Percentiles rank a stretch among this genome's conserved stretches.
Evolutionary conservation across 1,140 invertebrate species (phyloP).

Genomic region (Drosophila pachea): DNA sequence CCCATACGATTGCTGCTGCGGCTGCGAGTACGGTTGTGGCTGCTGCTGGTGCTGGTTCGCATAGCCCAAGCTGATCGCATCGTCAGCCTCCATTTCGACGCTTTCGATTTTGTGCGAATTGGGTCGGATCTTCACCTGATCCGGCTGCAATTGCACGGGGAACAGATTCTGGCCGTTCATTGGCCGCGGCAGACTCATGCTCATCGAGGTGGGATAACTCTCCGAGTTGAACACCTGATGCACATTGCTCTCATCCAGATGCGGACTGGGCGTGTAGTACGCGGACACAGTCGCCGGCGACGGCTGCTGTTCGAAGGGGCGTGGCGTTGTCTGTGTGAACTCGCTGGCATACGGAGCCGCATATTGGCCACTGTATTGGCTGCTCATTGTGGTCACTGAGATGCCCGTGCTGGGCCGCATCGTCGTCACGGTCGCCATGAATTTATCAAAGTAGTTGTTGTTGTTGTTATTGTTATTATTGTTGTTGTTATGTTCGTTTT

Average conservation of each 20-base stretch:
- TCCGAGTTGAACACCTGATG: slow-evolving; percentile 64
- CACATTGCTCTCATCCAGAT: slow-evolving; percentile 69
- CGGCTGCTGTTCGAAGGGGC: slow-evolving; percentile 61
- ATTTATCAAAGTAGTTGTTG: slow-evolving; percentile 34
- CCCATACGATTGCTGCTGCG: no score
- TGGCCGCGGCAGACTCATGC: slow-evolving; percentile 50
- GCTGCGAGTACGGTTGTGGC: slow-evolving; percentile 36
- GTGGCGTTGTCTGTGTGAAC: slow-evolving; percentile 53
- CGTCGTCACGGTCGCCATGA: slow-evolving; percentile 53
- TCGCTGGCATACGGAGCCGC: slow-evolving; percentile 49
- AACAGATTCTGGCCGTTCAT: slow-evolving; percentile 47
- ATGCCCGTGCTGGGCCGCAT: slow-evolving; percentile 29
- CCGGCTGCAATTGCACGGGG: slow-evolving; percentile 52
- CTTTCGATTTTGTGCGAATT: slow-evolving; percentile 77
- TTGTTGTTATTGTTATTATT: slow-evolving; percentile 16
- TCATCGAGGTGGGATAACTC: slow-evolving; percentile 49
- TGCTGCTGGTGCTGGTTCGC: slow-evolving; percentile 7
- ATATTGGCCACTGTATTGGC: slow-evolving; percentile 42
- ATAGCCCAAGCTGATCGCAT: slow-evolving; percentile 55
- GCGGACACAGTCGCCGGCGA: slow-evolving; percentile 55
- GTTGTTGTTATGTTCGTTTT: slow-evolving; percentile 1
- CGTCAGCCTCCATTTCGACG: slow-evolving; percentile 68
- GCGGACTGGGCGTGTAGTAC: slow-evolving; percentile 72
- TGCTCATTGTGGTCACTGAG: slow-evolving; percentile 37
- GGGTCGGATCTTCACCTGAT: slow-evolving; percentile 66